A percentile compares a stretch with the other conserved stretches of the same genome.
Evolutionary conservation across 2,797 vertebrate genomes (phyloP).

Genomic region (Darevskia mixta): DNA sequence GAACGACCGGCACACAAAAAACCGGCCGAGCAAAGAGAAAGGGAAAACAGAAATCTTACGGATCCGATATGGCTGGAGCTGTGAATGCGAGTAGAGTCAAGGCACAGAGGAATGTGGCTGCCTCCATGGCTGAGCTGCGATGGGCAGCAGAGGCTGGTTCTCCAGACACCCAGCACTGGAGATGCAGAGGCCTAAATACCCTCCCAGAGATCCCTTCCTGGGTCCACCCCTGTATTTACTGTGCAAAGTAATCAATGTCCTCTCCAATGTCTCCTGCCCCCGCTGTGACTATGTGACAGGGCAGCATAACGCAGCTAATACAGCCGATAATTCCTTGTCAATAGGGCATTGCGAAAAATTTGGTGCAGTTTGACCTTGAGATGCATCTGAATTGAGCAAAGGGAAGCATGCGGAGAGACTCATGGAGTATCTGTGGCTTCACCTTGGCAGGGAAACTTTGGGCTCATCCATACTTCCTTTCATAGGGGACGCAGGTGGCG

Average conservation of each 20-base stretch:
- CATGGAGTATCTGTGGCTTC: background rate
- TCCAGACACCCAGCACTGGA: background rate
- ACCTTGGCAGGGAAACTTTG: background rate
- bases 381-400: background rate
- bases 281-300: background rate
- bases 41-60: conserved; percentile 17
- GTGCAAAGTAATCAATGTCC: background rate
- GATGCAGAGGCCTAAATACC: conserved; percentile 3
- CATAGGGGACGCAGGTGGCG: too few species aligned
- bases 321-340: background rate
- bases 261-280: background rate
- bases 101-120: background rate
- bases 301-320: background rate
- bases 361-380: background rate
- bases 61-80: background rate
- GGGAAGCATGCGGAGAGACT: background rate
- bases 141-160: background rate
- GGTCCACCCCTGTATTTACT: background rate
- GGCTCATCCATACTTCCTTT: too few species aligned
- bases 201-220: background rate
- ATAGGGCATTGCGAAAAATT: background rate
- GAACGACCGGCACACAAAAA: too few species aligned
- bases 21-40: background rate
- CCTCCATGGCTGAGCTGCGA: background rate
- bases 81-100: background rate